Conservation (phyloP, 2,888 invertebrate species). For the Luperina testacea region DNA sequence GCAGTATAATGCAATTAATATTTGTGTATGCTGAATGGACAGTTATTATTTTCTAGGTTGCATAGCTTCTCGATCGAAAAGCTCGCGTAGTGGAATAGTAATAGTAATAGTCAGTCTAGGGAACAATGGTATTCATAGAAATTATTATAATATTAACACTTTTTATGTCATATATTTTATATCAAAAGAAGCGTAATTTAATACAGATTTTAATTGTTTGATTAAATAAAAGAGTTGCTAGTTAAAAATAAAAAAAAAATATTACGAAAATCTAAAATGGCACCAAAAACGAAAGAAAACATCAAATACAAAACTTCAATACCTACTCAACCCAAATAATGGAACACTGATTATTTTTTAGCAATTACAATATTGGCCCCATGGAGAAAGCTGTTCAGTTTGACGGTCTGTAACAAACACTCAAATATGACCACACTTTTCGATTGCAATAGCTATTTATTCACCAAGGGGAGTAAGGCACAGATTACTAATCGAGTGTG, state of each 20-base stretch:
- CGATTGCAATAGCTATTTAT: too few relatives aligned
- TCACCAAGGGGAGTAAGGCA: too few relatives aligned
- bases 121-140: too few relatives aligned
- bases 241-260: too few relatives aligned
- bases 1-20: slow-evolving; percentile 14
- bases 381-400: not conserved
- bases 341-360: not conserved
- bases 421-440: not conserved
- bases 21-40: slow-evolving; percentile 14
- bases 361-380: not conserved
- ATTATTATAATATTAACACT: too few relatives aligned
- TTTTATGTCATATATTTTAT: too few relatives aligned
- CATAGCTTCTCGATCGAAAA: not conserved
- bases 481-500: too few relatives aligned
- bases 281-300: not conserved
- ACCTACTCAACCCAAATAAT: not conserved
- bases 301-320: not conserved
- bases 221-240: too few relatives aligned
- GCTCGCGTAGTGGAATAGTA: slow-evolving; percentile 2
- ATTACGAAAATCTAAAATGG: too few relatives aligned
- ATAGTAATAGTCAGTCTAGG: too few relatives aligned
- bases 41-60: slow-evolving; percentile 38
- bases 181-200: too few relatives aligned
- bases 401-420: not conserved
- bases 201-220: too few relatives aligned